Conservation (phyloP, 1,140 invertebrate species). For the Ganaspis sp. region DNA sequence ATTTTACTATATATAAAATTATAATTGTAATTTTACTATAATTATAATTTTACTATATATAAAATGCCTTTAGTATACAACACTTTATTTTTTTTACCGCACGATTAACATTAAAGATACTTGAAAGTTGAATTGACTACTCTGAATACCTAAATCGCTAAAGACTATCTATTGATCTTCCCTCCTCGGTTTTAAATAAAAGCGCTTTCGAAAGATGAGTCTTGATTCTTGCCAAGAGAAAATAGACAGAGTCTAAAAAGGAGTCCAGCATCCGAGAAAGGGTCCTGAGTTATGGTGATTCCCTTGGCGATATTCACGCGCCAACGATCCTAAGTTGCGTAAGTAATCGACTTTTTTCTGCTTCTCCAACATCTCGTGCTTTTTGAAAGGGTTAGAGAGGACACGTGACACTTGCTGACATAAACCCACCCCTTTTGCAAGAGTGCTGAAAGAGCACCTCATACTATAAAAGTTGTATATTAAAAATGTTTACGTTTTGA, state of each 20-base stretch:
- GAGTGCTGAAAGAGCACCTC: not conserved
- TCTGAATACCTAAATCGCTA: not conserved
- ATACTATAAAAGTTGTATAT: not conserved
- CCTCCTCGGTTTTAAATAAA: not conserved
- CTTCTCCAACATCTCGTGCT: not conserved
- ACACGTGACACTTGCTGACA: not conserved
- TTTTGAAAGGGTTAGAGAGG: not conserved
- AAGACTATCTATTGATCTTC: not conserved
- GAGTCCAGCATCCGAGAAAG: not conserved
- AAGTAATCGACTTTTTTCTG: constrained; percentile 2
- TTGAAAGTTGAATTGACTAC: not conserved
- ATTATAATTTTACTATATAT: too few relatives aligned
- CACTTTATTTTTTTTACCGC: too few relatives aligned
- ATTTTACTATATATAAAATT: too few relatives aligned
- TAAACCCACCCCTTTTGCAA: not conserved
- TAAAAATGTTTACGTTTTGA: not conserved
- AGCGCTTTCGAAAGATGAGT: not conserved
- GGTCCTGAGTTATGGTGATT: constrained; percentile 24
- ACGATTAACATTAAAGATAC: not conserved
- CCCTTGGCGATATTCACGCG: constrained; percentile 12
- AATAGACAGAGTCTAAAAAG: not conserved
- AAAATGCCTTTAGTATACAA: too few relatives aligned
- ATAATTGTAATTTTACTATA: too few relatives aligned
- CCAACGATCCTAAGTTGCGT: not conserved
- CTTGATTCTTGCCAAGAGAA: not conserved